Conservation (phyloP, 1,140 invertebrate species). For the Thalassaphorura encarpata region DNA sequence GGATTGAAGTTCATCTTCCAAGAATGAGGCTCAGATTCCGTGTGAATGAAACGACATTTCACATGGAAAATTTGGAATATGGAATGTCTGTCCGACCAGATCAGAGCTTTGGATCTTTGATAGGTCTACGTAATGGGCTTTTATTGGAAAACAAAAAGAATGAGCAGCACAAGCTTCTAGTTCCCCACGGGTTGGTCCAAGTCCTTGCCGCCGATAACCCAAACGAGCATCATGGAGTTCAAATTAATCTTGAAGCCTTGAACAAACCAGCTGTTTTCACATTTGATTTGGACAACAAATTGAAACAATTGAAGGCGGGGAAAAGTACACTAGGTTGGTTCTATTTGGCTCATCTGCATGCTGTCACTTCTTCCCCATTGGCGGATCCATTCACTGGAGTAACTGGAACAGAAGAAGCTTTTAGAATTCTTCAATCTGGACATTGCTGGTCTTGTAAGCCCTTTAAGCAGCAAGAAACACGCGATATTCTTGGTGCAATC, state of each 20-base stretch:
- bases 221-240: background rate
- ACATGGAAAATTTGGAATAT: background rate
- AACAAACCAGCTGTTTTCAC: constrained; percentile 10
- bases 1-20: constrained; percentile 9
- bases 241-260: background rate
- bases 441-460: constrained; percentile 15
- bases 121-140: constrained; percentile 10
- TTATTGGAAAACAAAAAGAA: constrained; percentile 8
- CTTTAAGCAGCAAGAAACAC: constrained; percentile 3
- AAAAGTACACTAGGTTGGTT: constrained; percentile 14
- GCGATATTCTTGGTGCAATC: constrained; percentile 7
- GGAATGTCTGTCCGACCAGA: constrained; percentile 9
- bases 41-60: background rate
- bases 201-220: too few relatives aligned
- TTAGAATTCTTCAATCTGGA: constrained; percentile 15
- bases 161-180: constrained; percentile 2
- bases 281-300: constrained; percentile 13
- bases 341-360: constrained; percentile 21
- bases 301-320: constrained; percentile 9
- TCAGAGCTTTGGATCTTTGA: constrained; percentile 9
- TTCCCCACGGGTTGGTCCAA: constrained; percentile 10
- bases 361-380: constrained; percentile 14
- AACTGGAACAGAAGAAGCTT: constrained; percentile 18
- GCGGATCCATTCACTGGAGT: constrained; percentile 20
- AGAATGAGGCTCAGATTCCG: constrained; percentile 5